Percentiles rank a stretch among this genome's conserved stretches.
phyloP scores from a whole-genome alignment of 23 tunicate species.

The Clavelina lepadiformis region DNA sequence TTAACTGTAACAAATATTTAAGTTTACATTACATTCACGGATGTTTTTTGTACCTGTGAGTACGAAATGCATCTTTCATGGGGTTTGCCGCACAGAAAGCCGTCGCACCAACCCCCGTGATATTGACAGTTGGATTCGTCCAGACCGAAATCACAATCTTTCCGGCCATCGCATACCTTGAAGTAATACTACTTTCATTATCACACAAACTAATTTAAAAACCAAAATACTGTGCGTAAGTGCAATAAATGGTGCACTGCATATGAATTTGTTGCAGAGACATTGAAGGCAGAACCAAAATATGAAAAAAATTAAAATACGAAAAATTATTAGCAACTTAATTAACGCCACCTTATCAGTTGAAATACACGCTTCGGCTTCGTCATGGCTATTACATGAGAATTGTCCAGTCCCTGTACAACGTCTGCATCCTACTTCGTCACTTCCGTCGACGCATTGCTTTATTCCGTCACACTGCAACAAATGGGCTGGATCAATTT shows the following conservation, averaged over 20 bases:
- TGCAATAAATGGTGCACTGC: no score
- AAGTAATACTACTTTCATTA: neutral
- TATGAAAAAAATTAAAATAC: no score
- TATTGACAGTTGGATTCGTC: slow-evolving; percentile 80
- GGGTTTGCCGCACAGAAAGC: slow-evolving; percentile 66
- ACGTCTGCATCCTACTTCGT: slow-evolving; percentile 57
- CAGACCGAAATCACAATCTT: slow-evolving; percentile 60
- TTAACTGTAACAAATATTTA: no score
- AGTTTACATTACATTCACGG: no score
- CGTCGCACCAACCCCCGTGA: slow-evolving; percentile 84
- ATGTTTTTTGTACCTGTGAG: slow-evolving; percentile 72
- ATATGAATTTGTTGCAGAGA: no score
- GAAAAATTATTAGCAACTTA: no score
- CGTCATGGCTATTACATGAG: slow-evolving; percentile 30
- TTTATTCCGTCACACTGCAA: slow-evolving; percentile 70
- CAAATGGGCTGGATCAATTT: no score
- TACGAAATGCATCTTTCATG: slow-evolving; percentile 50
- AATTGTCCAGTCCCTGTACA: slow-evolving; percentile 37
- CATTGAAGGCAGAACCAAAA: no score
- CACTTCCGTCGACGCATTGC: slow-evolving; percentile 69
- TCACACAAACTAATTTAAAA: neutral
- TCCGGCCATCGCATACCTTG: slow-evolving; percentile 74
- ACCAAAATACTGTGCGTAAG: neutral
- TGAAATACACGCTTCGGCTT: slow-evolving; percentile 28
- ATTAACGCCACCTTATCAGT: slow-evolving; percentile 32